Base-by-base conservation (phyloP, 2,113 vertebrate species). In the Lampris incognitus region DNA sequence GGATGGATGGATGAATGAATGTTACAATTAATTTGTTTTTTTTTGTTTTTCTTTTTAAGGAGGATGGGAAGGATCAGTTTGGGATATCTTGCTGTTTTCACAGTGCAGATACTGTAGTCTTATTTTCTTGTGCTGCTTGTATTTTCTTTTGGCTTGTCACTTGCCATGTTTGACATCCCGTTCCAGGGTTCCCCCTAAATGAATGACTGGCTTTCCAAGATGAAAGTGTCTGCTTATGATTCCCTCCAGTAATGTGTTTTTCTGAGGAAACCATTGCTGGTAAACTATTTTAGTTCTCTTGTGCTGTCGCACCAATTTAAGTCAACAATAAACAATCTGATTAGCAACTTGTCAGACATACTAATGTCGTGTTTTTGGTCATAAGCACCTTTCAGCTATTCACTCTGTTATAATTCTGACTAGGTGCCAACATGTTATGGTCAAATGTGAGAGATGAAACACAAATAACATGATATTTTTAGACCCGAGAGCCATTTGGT, bases 81-180 rank as follows among this genome's bases (percentile, higher is more conserved):
- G 24, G 24, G 24, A 24, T 24, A 24, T 24, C 24, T 36, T 36
- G 9, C 9, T 13, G 24, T 36, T 50, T 50, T 54, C 37, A 41
- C 66, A 41, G 42, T 42, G 24, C 10, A 8, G 24, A 24, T 24
- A 24, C 24, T 24, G 24, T 11, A 52, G 5, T 41, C 50, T 41
- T 24, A 8, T 55, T 55, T 44, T 51, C 40, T 55, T 40, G 2
- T 5, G 9, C 38, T 67, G 38, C 40, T 60, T 56, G 38, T 39
- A 55, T 37, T 59, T 55, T 57, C 13, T 7, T n/a, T 9, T 38
- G 49, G n/a, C 9, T 56, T 4, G 6, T 60, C 39, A 4, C 49
- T 3, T 65, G n/a, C 59, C 40, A 56, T 49, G 40, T 39, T 60
- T 69, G 72, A 70, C 44, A 69, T 11, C 54, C 60, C 46, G 37